Evolutionary conservation across 2,797 vertebrate genomes (phyloP).

Genomic region (Enteromius viviparus): DNA sequence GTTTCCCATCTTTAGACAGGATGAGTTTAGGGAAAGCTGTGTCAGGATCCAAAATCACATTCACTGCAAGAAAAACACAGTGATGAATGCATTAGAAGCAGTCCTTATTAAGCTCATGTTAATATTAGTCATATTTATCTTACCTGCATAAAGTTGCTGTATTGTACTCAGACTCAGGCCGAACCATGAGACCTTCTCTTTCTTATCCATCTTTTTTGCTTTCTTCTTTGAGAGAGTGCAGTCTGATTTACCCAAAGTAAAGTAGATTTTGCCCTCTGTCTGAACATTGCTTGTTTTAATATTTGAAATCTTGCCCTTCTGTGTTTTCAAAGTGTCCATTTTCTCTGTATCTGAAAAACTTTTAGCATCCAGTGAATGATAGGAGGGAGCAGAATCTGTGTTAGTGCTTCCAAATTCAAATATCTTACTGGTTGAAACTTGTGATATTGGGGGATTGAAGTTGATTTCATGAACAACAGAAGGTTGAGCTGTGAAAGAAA

Average conservation of each 20-base stretch:
- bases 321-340: background rate
- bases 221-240: background rate
- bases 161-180: background rate
- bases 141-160: background rate
- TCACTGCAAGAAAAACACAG: constrained; percentile 7
- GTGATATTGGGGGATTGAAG: background rate
- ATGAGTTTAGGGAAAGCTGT: constrained; percentile 38
- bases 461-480: constrained; percentile 1
- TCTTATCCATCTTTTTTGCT: background rate
- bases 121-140: background rate
- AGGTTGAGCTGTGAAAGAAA: constrained; percentile 16
- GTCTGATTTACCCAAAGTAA: constrained; percentile 15
- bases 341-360: background rate
- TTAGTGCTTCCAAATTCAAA: background rate
- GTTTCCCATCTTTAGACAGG: constrained; percentile 33
- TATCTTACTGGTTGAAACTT: background rate
- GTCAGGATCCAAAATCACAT: constrained; percentile 24
- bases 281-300: background rate
- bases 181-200: background rate
- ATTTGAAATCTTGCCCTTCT: background rate
- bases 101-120: background rate
- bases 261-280: constrained; percentile 5
- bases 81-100: background rate
- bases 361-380: background rate
- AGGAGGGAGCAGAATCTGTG: background rate